Percentiles rank a stretch among this genome's conserved stretches.
Conservation (phyloP, 2,113 vertebrate species). For the Melanocharis versteri region DNA sequence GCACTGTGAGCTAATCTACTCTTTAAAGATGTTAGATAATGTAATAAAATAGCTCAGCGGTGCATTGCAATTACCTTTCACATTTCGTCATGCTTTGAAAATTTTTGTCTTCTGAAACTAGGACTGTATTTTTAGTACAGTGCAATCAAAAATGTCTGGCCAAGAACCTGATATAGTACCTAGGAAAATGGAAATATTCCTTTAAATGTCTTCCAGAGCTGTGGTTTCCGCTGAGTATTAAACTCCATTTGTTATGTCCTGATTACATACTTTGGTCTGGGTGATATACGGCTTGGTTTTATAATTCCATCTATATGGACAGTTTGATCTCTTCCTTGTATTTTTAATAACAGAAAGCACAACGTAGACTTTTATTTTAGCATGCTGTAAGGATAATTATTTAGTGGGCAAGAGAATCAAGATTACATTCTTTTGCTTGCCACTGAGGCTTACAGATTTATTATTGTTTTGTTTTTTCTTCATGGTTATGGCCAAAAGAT, state of each 20-base stretch:
- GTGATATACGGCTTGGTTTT: slow-evolving; percentile 25
- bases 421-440: background rate
- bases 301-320: background rate
- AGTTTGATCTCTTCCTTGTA: slow-evolving; percentile 6
- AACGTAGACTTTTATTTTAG: background rate
- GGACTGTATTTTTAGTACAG: slow-evolving; percentile 52
- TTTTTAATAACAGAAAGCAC: slow-evolving; percentile 21
- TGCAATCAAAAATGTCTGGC: slow-evolving; percentile 60
- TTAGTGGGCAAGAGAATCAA: background rate
- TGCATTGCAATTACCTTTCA: slow-evolving; percentile 48
- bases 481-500: background rate
- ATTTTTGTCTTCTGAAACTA: slow-evolving; percentile 47
- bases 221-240: slow-evolving; percentile 52
- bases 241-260: slow-evolving; percentile 31
- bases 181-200: slow-evolving; percentile 62
- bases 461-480: background rate
- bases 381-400: slow-evolving; percentile 19
- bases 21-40: slow-evolving; percentile 52
- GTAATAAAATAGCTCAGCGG: slow-evolving; percentile 23
- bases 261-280: slow-evolving; percentile 52
- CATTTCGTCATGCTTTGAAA: slow-evolving; percentile 55
- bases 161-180: slow-evolving; percentile 55
- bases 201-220: slow-evolving; percentile 60
- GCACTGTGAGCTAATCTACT: slow-evolving; percentile 59
- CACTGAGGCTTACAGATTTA: background rate